Evolutionary conservation across 1,140 invertebrate genomes (phyloP).

Genomic region (Paraescarpia echinospica): DNA sequence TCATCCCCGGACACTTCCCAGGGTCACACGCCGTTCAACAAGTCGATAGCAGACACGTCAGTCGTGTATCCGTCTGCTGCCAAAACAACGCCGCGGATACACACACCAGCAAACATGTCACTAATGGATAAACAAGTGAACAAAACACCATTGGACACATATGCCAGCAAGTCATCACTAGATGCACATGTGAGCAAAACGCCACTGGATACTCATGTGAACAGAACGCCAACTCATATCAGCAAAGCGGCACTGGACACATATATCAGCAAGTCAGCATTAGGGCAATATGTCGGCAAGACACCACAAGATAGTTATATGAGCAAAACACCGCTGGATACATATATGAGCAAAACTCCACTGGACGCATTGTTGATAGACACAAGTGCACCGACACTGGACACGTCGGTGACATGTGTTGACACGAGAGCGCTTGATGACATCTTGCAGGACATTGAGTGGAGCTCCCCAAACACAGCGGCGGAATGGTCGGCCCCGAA

Average conservation of each 20-base stretch:
- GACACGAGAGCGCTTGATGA: conserved; percentile 20
- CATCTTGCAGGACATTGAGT: conserved; percentile 23
- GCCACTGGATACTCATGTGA: background rate
- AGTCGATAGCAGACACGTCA: background rate
- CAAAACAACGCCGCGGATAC: background rate
- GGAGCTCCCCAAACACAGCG: background rate
- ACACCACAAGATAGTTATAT: background rate
- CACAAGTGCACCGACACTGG: background rate
- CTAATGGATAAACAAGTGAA: background rate
- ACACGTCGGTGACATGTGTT: background rate
- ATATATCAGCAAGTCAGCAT: too few relatives aligned
- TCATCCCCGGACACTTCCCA: background rate
- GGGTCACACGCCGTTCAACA: background rate
- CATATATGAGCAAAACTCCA: background rate
- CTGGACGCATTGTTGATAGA: background rate
- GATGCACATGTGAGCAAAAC: background rate
- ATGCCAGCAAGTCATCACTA: background rate
- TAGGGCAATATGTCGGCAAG: too few relatives aligned
- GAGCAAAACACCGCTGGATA: background rate
- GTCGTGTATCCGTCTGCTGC: background rate
- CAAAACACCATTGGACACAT: background rate
- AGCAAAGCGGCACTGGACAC: too few relatives aligned
- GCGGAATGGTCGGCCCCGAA: background rate
- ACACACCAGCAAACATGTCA: background rate
- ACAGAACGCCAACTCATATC: background rate